phyloP scores from a whole-genome alignment of 2,888 invertebrate genomes.

The Sepiola atlantica region DNA sequence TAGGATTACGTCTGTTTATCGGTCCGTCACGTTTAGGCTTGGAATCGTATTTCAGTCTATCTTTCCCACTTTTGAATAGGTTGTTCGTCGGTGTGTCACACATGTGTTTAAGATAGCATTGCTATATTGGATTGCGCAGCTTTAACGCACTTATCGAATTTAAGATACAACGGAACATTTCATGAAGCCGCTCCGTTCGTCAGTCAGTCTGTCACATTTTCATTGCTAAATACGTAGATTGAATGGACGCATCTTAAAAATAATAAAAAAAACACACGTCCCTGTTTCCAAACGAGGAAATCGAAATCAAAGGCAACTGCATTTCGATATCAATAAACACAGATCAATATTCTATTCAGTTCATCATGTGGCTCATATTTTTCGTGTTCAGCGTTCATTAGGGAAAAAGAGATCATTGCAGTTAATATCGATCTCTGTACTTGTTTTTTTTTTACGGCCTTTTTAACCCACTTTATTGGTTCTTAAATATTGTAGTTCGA shows the following conservation, averaged over 20 bases:
- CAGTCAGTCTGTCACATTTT: no score
- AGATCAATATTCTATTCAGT: neutral
- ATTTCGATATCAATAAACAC: neutral
- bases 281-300: neutral
- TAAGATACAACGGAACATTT: no score
- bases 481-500: neutral
- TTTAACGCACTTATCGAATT: no score
- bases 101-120: no score
- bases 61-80: no score
- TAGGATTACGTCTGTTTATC: no score
- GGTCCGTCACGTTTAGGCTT: no score
- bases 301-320: neutral
- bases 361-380: neutral
- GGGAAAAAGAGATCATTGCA: neutral
- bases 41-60: no score
- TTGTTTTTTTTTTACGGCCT: neutral
- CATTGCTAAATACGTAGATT: no score
- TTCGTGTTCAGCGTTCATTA: neutral
- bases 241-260: neutral
- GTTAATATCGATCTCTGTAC: neutral
- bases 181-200: no score
- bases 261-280: neutral
- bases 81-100: no score
- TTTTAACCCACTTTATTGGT: neutral
- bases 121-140: no score